Evolutionary conservation across 2,113 vertebrate species (phyloP), one percentile per base, ranked within the genome.

Genomic region (Entomyzon cyanotis): DNA sequence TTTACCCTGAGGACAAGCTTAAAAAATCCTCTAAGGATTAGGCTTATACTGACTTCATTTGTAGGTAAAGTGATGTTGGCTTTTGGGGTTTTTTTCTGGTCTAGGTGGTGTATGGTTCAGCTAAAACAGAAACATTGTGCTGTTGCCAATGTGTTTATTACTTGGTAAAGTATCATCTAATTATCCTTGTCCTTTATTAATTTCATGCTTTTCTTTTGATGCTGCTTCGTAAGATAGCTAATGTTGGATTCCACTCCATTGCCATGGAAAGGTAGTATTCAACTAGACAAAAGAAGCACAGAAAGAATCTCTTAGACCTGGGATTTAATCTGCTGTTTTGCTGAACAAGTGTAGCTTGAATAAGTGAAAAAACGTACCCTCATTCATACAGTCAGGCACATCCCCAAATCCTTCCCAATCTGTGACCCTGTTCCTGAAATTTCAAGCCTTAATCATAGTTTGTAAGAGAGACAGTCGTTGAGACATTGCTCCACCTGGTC

Each of bases 1-100:
- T 93, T 97, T 91, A 68, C 92, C 41, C 52, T 56, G 95, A 95
- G 77, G 68, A 94, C 59, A 74, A 89, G 21, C 21, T 86, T 93
- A 4, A 64, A 90, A 93, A 82, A 76, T 35, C 39, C 76, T 89
- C 4, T 4, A 86, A 94, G 62, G 55, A 60, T 93, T 96, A 70
- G 52, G 7, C 1, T 12, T 93, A 75, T 93, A 63, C 58, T 88
- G 82, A 73, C 75, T 42, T 70, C 8, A 64, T 64, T 56, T 56
- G 8, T 68, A 47, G 44, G 53, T 83, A 55, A 86, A 79, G 6
- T 3, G 3, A 1, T 70, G 2, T 39, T 87, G 31, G 20, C 28
- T 68, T 85, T 84, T 89, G 93, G 56, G 52, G 19, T 14, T 92
- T 92, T 93, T 21, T 83, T 94, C 92, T 62, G 42, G 15, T 46